These are phyloP conservation scores for Trichogramma evanescens DNA, from an alignment of 2,888 invertebrate species.

Conservation along the genomic window DNA sequence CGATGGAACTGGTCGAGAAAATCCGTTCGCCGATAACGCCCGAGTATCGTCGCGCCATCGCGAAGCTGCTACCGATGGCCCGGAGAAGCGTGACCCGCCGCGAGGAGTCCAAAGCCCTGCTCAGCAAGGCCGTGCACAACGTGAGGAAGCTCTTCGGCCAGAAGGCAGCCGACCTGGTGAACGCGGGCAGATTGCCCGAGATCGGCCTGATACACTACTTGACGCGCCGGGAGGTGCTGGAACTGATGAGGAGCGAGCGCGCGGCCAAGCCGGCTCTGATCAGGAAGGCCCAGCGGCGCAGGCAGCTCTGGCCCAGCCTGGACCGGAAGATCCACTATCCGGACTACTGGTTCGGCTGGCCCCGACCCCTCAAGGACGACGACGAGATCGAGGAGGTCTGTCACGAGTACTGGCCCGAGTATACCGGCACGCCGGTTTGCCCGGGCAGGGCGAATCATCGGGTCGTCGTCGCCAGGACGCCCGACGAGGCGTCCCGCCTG, in stretches of 20 bases:
- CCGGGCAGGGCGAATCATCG: constrained; percentile 61
- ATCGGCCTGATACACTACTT: constrained; percentile 62
- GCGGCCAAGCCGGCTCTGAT: constrained; percentile 30
- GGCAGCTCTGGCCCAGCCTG: constrained; percentile 56
- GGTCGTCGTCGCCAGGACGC: constrained; percentile 64
- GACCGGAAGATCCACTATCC: constrained; percentile 55
- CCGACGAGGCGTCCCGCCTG: constrained; percentile 55
- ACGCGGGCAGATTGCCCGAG: constrained; percentile 60
- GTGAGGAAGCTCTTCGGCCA: constrained; percentile 55
- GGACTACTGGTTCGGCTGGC: constrained; percentile 53
- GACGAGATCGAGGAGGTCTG: too few species aligned
- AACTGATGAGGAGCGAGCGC: constrained; percentile 47
- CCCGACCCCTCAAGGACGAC: constrained; percentile 35
- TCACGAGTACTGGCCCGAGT: too few species aligned
- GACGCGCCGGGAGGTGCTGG: constrained; percentile 58
- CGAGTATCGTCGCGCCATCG: too few species aligned
- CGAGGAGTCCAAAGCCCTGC: constrained; percentile 61
- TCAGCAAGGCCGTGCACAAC: constrained; percentile 53
- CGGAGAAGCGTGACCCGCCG: constrained; percentile 57
- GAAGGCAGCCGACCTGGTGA: constrained; percentile 55
- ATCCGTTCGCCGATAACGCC: too few species aligned
- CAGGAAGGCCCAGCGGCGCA: constrained; percentile 57
- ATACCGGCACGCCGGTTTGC: constrained; percentile 63
- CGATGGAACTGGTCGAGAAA: too few species aligned
- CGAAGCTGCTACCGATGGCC: constrained; percentile 56